phyloP scores from a whole-genome alignment of 2,797 vertebrate species.

The Hylomyscus alleni region DNA sequence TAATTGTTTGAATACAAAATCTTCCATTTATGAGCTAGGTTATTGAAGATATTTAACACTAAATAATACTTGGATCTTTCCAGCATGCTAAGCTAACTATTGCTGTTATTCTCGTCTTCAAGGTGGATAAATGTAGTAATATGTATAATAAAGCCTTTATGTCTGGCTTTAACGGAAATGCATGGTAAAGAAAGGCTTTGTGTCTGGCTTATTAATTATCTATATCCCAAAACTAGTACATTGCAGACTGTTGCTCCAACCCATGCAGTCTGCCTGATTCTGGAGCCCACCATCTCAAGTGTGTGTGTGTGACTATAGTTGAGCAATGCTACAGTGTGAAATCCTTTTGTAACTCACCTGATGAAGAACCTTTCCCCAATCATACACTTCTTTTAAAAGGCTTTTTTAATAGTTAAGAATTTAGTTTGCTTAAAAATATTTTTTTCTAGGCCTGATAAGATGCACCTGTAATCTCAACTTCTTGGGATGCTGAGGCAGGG shows the following conservation, averaged over 20 bases:
- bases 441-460: not conserved
- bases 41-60: not conserved
- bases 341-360: not conserved
- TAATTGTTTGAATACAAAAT: constrained; percentile 1
- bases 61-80: not conserved
- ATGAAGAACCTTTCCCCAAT: not conserved
- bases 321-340: not conserved
- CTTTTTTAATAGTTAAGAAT: not conserved
- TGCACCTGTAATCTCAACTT: not conserved
- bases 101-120: not conserved
- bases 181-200: too few species aligned
- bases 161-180: too few species aligned
- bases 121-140: not conserved
- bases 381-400: not conserved
- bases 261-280: not conserved
- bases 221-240: not conserved
- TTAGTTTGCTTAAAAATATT: constrained; percentile 23
- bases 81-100: not conserved
- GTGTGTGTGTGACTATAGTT: not conserved
- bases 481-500: not conserved
- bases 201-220: not conserved
- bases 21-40: not conserved
- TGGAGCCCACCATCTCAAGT: not conserved
- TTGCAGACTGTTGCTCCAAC: not conserved
- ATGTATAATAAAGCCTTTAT: too few species aligned